phyloP scores from a whole-genome alignment of 2,113 vertebrate genomes.

The Henicopernis longicauda region DNA sequence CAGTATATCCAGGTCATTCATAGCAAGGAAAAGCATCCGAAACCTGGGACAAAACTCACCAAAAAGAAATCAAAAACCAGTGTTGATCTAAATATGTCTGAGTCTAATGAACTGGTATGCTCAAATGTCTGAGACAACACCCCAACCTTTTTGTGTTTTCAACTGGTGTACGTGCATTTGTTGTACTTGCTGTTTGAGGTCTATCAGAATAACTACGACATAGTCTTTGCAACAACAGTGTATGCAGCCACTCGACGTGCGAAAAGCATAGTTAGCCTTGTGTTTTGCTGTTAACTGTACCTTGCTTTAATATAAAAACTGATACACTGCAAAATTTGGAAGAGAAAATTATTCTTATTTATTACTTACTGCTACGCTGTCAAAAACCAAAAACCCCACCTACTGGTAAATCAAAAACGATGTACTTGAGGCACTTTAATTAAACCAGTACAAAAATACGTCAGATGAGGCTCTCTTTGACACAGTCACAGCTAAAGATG shows the following conservation, averaged over 20 bases:
- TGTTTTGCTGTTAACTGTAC: background rate
- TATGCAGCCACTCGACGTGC: accelerated
- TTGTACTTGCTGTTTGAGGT: background rate
- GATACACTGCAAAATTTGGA: accelerated
- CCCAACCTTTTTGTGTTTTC: accelerated
- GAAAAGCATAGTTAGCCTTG: background rate
- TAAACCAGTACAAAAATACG: background rate
- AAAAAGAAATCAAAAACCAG: conserved; percentile 75
- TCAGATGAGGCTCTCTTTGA: background rate
- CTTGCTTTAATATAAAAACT: background rate
- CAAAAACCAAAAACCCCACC: background rate
- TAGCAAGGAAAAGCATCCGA: conserved; percentile 77
- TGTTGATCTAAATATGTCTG: conserved; percentile 60
- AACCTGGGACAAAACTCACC: conserved; percentile 63
- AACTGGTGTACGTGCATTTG: accelerated
- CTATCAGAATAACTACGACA: accelerated
- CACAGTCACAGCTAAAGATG: background rate
- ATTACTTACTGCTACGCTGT: background rate
- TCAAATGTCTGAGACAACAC: conserved; percentile 76
- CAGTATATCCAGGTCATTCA: conserved; percentile 87
- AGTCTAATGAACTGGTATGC: conserved; percentile 80
- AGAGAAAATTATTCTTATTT: background rate
- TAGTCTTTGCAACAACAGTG: background rate
- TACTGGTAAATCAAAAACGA: background rate
- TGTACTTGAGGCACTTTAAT: background rate